A percentile compares a stretch with the other conserved stretches of the same genome.
Conservation (phyloP, 2,797 vertebrate species). For the Eulemur coronatus region DNA sequence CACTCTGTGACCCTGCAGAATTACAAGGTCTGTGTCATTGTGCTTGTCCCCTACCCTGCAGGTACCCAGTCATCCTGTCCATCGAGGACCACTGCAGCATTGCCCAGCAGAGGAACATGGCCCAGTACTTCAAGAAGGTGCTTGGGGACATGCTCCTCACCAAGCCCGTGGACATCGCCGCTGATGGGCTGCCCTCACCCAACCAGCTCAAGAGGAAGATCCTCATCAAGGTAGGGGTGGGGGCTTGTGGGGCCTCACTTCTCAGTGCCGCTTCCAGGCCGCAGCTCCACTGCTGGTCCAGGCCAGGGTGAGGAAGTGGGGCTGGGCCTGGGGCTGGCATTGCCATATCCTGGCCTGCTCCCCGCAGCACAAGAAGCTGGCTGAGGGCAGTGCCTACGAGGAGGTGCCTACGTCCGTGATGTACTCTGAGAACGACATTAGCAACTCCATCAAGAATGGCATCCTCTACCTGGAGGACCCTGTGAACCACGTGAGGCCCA, state of each 20-base stretch:
- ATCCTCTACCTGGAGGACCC: conserved; percentile 98
- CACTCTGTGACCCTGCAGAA: not conserved
- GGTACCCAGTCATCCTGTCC: conserved; percentile 96
- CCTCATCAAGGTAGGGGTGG: conserved; percentile 93
- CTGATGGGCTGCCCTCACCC: conserved; percentile 97
- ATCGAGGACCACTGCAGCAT: conserved; percentile 99
- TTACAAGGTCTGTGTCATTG: not conserved
- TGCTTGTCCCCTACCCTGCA: conserved; percentile 66
- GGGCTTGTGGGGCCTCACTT: not conserved
- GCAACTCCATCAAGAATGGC: conserved; percentile 99
- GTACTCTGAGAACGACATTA: conserved; percentile 98
- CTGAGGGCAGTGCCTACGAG: conserved; percentile 97
- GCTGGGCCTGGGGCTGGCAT: not conserved
- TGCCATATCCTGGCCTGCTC: not conserved
- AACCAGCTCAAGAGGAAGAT: conserved; percentile 98
- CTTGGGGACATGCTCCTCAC: conserved; percentile 97
- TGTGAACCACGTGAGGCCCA: conserved; percentile 92
- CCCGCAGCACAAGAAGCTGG: conserved; percentile 97
- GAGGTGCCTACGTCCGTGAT: conserved; percentile 94
- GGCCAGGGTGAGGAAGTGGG: not conserved
- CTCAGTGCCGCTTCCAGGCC: not conserved
- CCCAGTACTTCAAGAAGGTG: conserved; percentile 94
- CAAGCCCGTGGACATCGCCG: conserved; percentile 95
- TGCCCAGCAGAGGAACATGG: conserved; percentile 99
- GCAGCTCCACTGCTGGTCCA: accelerated